A percentile compares a stretch with the other conserved stretches of the same genome.
Conservation (phyloP, 2,888 invertebrate genomes). For the Doris montereyensis region DNA sequence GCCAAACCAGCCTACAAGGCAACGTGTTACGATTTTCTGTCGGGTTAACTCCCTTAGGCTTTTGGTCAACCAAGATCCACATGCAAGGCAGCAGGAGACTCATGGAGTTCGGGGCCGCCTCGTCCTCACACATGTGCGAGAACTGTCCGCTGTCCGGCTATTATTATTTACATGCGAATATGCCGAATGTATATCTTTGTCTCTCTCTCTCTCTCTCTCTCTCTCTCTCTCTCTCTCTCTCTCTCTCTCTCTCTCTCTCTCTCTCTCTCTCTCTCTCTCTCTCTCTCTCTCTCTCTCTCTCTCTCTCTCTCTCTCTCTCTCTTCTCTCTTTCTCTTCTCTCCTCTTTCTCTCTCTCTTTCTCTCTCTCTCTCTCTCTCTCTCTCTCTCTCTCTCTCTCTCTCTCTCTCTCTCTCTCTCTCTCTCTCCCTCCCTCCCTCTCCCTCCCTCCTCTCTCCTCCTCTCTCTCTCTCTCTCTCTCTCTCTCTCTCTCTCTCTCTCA, state of each 20-base stretch:
- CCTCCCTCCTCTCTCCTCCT: background rate
- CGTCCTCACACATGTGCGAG: too few species aligned
- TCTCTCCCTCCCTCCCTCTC: background rate
- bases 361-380: background rate
- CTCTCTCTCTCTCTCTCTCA: background rate
- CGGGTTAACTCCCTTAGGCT: too few species aligned
- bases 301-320: background rate
- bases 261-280: background rate
- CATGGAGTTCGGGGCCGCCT: too few species aligned
- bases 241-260: background rate
- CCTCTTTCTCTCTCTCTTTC: background rate
- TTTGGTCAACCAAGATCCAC: too few species aligned
- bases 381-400: background rate
- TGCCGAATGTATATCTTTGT: background rate
- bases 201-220: background rate
- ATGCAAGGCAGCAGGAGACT: too few species aligned
- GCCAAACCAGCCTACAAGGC: too few species aligned
- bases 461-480: background rate
- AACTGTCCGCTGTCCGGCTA: too few species aligned
- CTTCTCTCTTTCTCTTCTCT: background rate
- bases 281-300: background rate
- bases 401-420: background rate
- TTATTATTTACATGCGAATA: too few species aligned
- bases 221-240: background rate
- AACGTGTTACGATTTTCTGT: too few species aligned